Conservation (phyloP, 2,113 vertebrate species). For the Nesospiza acunhae region DNA sequence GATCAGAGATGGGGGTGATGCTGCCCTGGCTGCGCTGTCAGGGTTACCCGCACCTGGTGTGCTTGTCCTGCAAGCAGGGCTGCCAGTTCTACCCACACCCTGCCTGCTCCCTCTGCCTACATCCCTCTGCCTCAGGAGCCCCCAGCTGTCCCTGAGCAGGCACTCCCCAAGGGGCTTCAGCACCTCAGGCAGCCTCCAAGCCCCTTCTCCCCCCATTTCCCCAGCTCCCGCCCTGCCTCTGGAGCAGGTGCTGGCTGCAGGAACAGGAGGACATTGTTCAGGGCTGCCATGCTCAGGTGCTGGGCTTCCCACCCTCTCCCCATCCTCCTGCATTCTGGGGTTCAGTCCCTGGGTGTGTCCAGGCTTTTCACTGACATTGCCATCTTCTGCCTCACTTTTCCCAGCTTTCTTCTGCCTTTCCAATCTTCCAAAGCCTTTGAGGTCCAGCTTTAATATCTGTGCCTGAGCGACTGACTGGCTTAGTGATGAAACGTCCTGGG, state of each 20-base stretch:
- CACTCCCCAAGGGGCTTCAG: background rate
- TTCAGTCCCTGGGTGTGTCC: background rate
- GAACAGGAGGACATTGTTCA: constrained; percentile 39
- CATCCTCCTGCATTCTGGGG: background rate
- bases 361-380: background rate
- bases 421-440: background rate
- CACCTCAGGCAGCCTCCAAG: background rate
- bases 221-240: background rate
- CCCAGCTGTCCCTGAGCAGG: background rate
- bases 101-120: background rate
- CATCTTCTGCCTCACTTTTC: background rate
- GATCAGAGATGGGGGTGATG: background rate
- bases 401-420: background rate
- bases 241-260: background rate
- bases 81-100: background rate
- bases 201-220: background rate
- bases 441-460: background rate
- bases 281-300: background rate
- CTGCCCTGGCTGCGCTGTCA: background rate
- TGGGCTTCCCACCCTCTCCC: background rate
- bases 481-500: background rate
- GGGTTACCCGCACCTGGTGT: too few species aligned
- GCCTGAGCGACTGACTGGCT: background rate
- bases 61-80: background rate
- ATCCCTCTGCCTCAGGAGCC: background rate